Evolutionary conservation across 30 jellyfish, hydroid and myxozoan species (phyloP).

Genomic region (Aurelia sp.): DNA sequence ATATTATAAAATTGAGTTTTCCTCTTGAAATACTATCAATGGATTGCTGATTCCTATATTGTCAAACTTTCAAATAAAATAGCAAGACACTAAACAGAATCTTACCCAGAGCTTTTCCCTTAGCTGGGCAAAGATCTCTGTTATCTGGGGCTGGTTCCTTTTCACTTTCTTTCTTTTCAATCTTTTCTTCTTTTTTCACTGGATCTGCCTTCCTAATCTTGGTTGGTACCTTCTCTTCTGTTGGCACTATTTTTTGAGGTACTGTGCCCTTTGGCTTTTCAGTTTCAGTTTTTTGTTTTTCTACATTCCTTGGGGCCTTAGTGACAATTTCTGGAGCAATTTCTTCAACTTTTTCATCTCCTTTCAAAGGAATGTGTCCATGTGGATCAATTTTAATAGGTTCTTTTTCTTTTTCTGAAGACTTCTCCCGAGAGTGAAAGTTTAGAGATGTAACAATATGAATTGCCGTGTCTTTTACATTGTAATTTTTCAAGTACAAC

Average conservation of each 20-base stretch:
- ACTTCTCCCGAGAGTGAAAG: constrained; percentile 3
- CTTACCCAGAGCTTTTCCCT: too few relatives aligned
- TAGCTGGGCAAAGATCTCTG: neutral
- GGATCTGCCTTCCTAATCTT: constrained; percentile 1
- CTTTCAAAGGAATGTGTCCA: constrained; percentile 12
- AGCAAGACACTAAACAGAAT: too few relatives aligned
- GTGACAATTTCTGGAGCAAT: constrained; percentile 18
- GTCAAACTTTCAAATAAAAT: too few relatives aligned
- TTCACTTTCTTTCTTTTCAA: neutral
- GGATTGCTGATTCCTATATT: too few relatives aligned
- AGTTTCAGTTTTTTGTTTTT: neutral
- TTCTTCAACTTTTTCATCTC: constrained; percentile 20
- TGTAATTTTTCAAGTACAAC: constrained; percentile 38
- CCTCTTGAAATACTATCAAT: too few relatives aligned
- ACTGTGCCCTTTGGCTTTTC: neutral
- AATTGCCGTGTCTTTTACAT: constrained; percentile 48
- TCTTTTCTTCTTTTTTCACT: neutral
- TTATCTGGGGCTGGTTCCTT: neutral
- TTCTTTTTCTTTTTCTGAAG: neutral
- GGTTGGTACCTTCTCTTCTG: neutral
- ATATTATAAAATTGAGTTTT: too few relatives aligned
- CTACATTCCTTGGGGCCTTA: constrained; percentile 13
- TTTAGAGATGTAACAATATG: constrained; percentile 56
- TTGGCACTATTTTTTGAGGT: neutral
- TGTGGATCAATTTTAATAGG: constrained; percentile 33